Conservation (phyloP, 2,113 vertebrate species). For the Colossoma macropomum region DNA sequence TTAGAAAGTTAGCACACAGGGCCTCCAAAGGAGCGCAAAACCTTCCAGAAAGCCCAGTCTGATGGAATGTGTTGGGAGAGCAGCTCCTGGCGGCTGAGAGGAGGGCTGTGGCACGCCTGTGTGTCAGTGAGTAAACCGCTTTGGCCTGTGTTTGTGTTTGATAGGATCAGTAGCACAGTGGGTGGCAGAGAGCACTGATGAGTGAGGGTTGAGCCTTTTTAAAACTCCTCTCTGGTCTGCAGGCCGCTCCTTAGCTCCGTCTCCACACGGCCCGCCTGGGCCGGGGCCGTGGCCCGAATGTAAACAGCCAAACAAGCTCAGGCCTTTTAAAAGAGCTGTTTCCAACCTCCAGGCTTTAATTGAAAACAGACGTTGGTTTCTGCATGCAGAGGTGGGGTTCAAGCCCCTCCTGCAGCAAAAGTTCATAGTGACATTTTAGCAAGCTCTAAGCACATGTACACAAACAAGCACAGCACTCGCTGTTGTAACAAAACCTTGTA, state of each 20-base stretch:
- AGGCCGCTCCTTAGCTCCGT: constrained; percentile 35
- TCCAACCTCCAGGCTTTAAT: constrained; percentile 46
- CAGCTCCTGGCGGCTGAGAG: constrained; percentile 39
- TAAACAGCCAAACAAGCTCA: constrained; percentile 57
- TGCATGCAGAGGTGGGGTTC: constrained; percentile 36
- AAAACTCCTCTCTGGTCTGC: constrained; percentile 50
- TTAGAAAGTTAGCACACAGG: background rate
- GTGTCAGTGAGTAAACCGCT: constrained; percentile 57
- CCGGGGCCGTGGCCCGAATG: constrained; percentile 42
- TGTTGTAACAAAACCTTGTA: background rate
- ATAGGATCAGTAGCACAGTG: constrained; percentile 59
- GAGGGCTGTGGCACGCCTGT: constrained; percentile 45
- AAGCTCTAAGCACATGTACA: background rate
- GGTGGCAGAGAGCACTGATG: constrained; percentile 53
- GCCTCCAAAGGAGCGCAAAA: background rate
- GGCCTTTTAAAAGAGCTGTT: constrained; percentile 49
- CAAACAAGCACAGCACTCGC: background rate
- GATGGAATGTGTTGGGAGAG: constrained; percentile 30
- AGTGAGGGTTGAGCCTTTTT: constrained; percentile 48
- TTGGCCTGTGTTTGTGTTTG: constrained; percentile 60
- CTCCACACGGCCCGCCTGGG: constrained; percentile 38
- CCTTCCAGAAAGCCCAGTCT: constrained; percentile 3
- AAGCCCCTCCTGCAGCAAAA: constrained; percentile 1
- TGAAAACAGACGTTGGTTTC: constrained; percentile 51
- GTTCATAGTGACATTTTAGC: background rate